Percentiles rank a stretch among this genome's conserved stretches.
These are phyloP conservation scores for Bellardia pandia DNA, from an alignment of 2,888 invertebrate species.

Conservation along the genomic window DNA sequence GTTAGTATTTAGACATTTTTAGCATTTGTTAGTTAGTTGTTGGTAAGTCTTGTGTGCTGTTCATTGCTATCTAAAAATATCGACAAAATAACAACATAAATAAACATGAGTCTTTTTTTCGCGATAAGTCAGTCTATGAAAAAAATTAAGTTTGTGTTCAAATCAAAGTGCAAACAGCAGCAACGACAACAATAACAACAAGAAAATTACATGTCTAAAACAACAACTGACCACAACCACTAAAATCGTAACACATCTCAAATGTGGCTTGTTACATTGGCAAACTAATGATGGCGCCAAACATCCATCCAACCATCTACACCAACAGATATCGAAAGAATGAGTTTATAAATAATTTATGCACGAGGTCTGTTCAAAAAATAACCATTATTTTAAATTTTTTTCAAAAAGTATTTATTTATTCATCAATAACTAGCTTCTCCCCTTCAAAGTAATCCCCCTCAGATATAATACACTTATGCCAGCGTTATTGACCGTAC, in stretches of 20 bases:
- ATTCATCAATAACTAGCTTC: no score
- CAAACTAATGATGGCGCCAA: constrained; percentile 71
- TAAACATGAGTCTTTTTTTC: constrained; percentile 56
- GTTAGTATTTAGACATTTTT: background rate
- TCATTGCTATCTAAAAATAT: constrained; percentile 62
- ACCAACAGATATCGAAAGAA: constrained; percentile 13
- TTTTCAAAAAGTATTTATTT: no score
- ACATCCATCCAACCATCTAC: constrained; percentile 14
- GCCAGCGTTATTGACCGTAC: no score
- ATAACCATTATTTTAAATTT: no score
- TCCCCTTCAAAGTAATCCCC: no score
- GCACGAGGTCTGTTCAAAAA: no score
- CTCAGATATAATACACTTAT: no score
- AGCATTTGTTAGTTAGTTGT: constrained; percentile 5
- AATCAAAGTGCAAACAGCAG: constrained; percentile 33
- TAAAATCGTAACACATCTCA: constrained; percentile 46
- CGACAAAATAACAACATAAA: constrained; percentile 59
- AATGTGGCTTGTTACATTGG: constrained; percentile 25
- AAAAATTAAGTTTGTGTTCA: constrained; percentile 46
- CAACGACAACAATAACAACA: constrained; percentile 8
- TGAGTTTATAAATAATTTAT: background rate
- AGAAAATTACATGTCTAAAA: constrained; percentile 29
- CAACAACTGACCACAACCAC: constrained; percentile 19
- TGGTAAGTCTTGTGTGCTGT: constrained; percentile 25
- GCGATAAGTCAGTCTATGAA: background rate